Evolutionary conservation across 2,113 vertebrate species (phyloP).

Genomic region (Apus apus): DNA sequence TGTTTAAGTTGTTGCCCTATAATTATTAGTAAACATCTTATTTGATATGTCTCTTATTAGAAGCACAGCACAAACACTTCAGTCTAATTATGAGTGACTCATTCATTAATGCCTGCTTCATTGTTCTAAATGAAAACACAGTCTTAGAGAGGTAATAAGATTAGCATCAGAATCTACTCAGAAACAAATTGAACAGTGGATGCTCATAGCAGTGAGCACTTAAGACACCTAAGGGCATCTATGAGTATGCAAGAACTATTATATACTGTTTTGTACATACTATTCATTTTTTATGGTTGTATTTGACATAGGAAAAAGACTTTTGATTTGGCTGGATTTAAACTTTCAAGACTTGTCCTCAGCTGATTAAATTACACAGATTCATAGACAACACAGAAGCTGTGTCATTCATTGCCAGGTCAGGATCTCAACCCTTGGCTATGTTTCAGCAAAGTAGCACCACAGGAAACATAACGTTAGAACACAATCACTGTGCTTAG

Average conservation of each 20-base stretch:
- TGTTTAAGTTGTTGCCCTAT: background rate
- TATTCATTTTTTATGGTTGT: background rate
- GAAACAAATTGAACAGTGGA: background rate
- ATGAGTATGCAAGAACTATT: background rate
- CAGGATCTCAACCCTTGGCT: background rate
- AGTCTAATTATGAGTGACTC: background rate
- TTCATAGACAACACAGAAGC: background rate
- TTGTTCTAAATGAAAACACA: constrained; percentile 25
- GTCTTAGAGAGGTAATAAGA: background rate
- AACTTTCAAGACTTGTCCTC: background rate
- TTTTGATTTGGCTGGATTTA: background rate
- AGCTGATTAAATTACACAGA: background rate
- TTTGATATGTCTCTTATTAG: background rate
- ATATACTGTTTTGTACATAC: background rate
- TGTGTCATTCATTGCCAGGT: background rate
- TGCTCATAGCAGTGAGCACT: background rate
- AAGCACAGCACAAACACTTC: background rate
- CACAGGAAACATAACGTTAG: constrained; percentile 3
- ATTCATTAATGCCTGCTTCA: background rate
- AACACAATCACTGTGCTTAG: background rate
- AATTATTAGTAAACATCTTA: background rate
- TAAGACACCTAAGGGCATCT: background rate
- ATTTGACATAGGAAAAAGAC: background rate
- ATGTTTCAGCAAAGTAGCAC: background rate
- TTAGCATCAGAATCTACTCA: background rate